Evolutionary conservation across 35 echinoderm and acorn worm species (phyloP), one percentile per base, ranked within the genome.

Genomic region (Nesometra sesokonis): DNA sequence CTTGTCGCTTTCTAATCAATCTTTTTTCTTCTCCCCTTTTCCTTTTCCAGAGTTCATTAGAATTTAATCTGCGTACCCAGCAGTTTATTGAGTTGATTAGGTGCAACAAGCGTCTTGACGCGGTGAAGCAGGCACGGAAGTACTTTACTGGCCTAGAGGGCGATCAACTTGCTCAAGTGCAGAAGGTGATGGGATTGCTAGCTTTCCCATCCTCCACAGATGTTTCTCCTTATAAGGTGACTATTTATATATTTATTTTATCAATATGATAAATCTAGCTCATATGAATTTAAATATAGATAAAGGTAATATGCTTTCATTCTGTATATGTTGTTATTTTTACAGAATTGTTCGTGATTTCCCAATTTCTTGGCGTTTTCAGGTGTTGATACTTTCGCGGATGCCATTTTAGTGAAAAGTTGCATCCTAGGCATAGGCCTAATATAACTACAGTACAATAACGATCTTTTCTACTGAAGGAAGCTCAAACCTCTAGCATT

Each of bases 31-130:
- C 52, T 67, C 52, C 52, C 15, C 27, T 80, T 47, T 89, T 31
- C 57, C 36, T 82, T 32, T 76, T 80, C 5, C 81, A 99, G 96
- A 99, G 96, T 52, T 92, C 92, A 35, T 86, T 99, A 83, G 96
- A 99, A 85, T 94, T 99, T 85, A 99, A 99, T 86, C 90, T 99
- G 35, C 80, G 96, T 30, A 93, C 93, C 23, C 96, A 99, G 46
- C 93, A 99, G 78, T 99, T 99, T 79, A 94, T 99, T 37, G 96
- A 99, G 78, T 76, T 94, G 39, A 92, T 99, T 37, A 80, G 88
- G 80, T 35, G 76, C 29, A 93, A 99, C 46, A 46, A 82, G 77
- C 90, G 93, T 52, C 34, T 92, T 30, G 96, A 99, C 81, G 96
- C 96, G 30, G 90, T 99, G 27, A 77, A 46, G 37, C 96, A 99